Conservation (phyloP, 2,113 vertebrate genomes). For the Paradoxurus hermaphroditus region DNA sequence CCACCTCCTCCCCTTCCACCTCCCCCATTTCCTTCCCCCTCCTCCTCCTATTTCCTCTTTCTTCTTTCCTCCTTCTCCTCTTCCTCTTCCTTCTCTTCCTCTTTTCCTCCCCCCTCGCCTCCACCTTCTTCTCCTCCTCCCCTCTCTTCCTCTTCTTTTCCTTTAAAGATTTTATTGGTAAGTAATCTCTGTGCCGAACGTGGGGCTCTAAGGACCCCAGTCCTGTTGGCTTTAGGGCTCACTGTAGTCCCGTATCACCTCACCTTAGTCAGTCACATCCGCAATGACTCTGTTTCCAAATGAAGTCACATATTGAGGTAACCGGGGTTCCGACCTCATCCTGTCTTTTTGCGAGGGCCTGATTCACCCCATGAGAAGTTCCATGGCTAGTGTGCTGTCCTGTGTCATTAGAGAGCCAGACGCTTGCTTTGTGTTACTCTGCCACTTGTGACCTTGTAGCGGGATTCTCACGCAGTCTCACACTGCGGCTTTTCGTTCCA, state of each 20-base stretch:
- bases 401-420: rapidly evolving
- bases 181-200: not conserved
- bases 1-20: too few relatives aligned
- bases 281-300: not conserved
- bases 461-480: too few relatives aligned
- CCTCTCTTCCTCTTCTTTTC: too few relatives aligned
- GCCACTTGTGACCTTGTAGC: too few relatives aligned
- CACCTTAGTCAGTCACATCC: not conserved
- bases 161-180: not conserved
- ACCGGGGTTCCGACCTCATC: not conserved
- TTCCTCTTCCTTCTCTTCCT: too few relatives aligned
- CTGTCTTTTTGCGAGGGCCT: not conserved
- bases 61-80: too few relatives aligned
- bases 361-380: not conserved
- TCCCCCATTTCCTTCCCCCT: too few relatives aligned
- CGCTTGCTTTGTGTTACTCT: not conserved
- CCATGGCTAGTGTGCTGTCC: not conserved
- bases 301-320: not conserved
- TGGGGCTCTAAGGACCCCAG: not conserved
- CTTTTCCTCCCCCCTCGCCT: too few relatives aligned
- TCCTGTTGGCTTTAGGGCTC: not conserved
- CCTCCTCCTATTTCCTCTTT: rapidly evolving
- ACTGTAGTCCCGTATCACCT: rapidly evolving
- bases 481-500: too few relatives aligned
- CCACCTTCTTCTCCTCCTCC: too few relatives aligned